Percentiles rank a stretch among this genome's conserved stretches.
phyloP scores from a whole-genome alignment of 2,113 vertebrate species.

The Amia ocellicauda region DNA sequence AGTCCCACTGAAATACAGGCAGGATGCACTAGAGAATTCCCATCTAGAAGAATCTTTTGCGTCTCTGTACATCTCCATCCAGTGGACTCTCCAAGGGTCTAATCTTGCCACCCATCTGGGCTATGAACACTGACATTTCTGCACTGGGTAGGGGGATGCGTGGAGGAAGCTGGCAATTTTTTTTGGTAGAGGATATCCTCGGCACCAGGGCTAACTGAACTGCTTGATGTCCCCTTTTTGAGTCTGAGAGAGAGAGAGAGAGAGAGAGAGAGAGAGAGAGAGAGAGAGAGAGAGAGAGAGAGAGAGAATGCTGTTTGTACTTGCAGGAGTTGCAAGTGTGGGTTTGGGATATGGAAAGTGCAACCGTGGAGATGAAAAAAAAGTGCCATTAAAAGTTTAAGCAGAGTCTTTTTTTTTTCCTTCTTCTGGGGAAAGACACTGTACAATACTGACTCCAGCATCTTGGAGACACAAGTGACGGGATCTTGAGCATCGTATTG shows the following conservation, averaged over 20 bases:
- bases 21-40: constrained; percentile 33
- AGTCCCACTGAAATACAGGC: constrained; percentile 20
- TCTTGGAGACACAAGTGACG: constrained; percentile 46
- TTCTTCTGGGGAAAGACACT: constrained; percentile 29
- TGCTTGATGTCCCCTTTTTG: constrained; percentile 47
- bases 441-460: constrained; percentile 21
- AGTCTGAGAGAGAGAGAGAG: constrained; percentile 44
- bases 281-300: too few relatives aligned
- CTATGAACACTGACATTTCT: constrained; percentile 49
- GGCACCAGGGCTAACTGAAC: constrained; percentile 51
- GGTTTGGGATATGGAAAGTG: constrained; percentile 18
- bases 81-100: constrained; percentile 57
- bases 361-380: constrained; percentile 16
- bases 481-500: constrained; percentile 54
- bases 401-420: constrained; percentile 14
- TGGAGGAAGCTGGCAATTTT: constrained; percentile 37
- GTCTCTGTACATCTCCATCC: constrained; percentile 49
- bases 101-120: constrained; percentile 56
- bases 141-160: constrained; percentile 53
- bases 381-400: constrained; percentile 21
- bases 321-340: constrained; percentile 22
- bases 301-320: constrained; percentile 19
- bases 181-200: constrained; percentile 42
- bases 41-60: constrained; percentile 34
- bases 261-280: too few relatives aligned